Evolutionary conservation across 2,113 vertebrate species (phyloP).

Genomic region (Cyphomyrus plagiostoma): DNA sequence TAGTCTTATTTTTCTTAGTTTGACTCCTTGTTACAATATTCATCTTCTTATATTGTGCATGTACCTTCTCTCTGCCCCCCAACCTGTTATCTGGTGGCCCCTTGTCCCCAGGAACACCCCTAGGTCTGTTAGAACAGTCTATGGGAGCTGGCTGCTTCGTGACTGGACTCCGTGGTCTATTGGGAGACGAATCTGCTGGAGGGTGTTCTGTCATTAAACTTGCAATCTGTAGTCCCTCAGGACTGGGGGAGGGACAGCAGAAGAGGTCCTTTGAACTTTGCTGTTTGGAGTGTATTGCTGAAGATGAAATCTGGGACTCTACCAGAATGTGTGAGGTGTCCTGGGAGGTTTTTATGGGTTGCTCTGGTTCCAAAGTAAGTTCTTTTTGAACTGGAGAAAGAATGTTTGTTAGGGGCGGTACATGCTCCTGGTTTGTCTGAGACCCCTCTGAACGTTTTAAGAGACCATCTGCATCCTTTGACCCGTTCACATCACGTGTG

Average conservation of each 20-base stretch:
- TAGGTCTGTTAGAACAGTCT: neutral
- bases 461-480: neutral
- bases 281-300: neutral
- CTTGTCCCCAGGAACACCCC: neutral
- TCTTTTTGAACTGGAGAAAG: neutral
- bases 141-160: neutral
- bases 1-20: neutral
- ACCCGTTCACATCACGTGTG: neutral
- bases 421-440: neutral
- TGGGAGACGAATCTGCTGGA: neutral
- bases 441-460: neutral
- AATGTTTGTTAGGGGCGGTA: neutral
- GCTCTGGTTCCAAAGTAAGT: neutral
- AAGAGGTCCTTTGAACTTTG: neutral
- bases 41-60: neutral
- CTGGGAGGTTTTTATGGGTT: neutral
- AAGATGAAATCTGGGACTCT: neutral
- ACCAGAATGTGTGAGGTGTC: neutral
- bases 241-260: neutral
- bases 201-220: neutral
- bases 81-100: neutral
- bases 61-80: neutral
- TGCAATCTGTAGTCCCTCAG: neutral
- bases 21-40: constrained; percentile 20
- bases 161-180: neutral